These are phyloP conservation scores for Gandaritis pyraliata DNA, from an alignment of 2,888 invertebrate species.

Conservation along the genomic window DNA sequence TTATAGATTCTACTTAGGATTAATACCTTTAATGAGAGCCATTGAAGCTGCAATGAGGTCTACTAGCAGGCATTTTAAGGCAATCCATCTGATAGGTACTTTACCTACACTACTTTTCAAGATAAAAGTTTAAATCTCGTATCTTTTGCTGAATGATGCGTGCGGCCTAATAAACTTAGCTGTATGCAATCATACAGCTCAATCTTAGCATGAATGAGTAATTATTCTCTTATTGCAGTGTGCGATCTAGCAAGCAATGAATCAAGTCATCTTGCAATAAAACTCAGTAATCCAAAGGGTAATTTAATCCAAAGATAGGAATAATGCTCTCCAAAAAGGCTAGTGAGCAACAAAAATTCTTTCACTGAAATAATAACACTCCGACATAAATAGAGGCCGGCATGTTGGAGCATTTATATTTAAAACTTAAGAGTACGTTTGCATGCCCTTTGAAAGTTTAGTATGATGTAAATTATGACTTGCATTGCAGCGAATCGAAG, in stretches of 20 bases:
- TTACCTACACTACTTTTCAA: too few relatives aligned
- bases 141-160: too few relatives aligned
- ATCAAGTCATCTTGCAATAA: slow-evolving; percentile 16
- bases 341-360: slow-evolving; percentile 15
- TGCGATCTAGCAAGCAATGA: slow-evolving; percentile 15
- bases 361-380: slow-evolving; percentile 16
- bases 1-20: background rate
- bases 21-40: background rate
- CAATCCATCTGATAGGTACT: background rate
- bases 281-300: slow-evolving; percentile 23
- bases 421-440: slow-evolving; percentile 16
- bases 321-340: slow-evolving; percentile 25
- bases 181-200: too few relatives aligned
- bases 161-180: too few relatives aligned
- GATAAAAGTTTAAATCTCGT: too few relatives aligned
- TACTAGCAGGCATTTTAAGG: background rate
- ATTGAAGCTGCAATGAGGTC: background rate
- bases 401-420: slow-evolving; percentile 18
- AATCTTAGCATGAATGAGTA: slow-evolving; percentile 4
- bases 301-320: slow-evolving; percentile 27
- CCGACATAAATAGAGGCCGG: slow-evolving; percentile 23
- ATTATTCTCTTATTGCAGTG: slow-evolving; percentile 7
- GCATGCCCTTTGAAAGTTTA: slow-evolving; percentile 23
- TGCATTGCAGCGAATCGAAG: slow-evolving; percentile 12
- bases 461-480: slow-evolving; percentile 20